These are phyloP conservation scores for Misgurnus anguillicaudatus DNA, from an alignment of 2,113 vertebrate genomes.

Conservation along the genomic window DNA sequence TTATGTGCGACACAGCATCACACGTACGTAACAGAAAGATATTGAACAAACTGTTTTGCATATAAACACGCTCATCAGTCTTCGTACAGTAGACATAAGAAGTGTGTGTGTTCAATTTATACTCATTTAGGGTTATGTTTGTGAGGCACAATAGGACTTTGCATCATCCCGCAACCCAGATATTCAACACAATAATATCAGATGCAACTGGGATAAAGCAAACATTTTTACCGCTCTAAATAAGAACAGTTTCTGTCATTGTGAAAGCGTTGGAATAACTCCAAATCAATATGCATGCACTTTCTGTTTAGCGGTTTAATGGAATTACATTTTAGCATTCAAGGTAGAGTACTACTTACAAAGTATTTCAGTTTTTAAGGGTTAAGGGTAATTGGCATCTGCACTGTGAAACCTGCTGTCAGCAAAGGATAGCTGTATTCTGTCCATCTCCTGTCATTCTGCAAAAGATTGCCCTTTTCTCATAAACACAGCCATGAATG, in stretches of 20 bases:
- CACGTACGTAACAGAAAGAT: not conserved
- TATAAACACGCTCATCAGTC: slow-evolving; percentile 30
- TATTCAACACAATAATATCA: not conserved
- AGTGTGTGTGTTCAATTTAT: slow-evolving; percentile 21
- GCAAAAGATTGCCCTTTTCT: slow-evolving; percentile 34
- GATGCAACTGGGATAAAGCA: not conserved
- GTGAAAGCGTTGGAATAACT: slow-evolving; percentile 8
- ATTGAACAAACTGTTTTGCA: slow-evolving; percentile 38
- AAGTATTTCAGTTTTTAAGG: not conserved
- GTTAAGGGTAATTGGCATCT: not conserved
- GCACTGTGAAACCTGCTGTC: not conserved
- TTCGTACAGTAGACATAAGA: slow-evolving; percentile 32
- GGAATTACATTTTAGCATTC: slow-evolving; percentile 13
- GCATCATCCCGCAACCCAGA: not conserved
- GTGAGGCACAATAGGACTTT: not conserved
- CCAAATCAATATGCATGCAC: not conserved
- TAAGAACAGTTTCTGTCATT: slow-evolving; percentile 12
- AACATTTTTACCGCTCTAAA: not conserved
- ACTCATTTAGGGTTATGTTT: slow-evolving; percentile 17
- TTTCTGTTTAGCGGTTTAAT: slow-evolving; percentile 7
- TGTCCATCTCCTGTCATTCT: slow-evolving; percentile 25
- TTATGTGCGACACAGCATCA: not conserved
- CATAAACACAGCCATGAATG: slow-evolving; percentile 17
- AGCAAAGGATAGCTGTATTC: slow-evolving; percentile 9
- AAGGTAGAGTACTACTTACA: not conserved